These are phyloP conservation scores for Daphoenositta chrysoptera DNA, from an alignment of 2,113 vertebrate species.

Conservation along the genomic window DNA sequence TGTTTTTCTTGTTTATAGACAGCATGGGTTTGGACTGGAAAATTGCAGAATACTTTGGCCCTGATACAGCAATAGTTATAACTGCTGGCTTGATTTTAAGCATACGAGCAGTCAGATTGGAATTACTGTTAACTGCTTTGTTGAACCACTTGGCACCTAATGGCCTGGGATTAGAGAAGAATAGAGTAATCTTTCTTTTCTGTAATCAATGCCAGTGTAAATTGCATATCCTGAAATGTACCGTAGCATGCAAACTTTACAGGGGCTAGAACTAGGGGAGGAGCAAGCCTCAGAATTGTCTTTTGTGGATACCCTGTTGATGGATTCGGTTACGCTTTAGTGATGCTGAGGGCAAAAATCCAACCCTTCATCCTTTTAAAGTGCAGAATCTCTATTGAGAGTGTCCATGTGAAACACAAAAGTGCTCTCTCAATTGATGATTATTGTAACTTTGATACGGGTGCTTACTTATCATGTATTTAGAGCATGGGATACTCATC, in stretches of 20 bases:
- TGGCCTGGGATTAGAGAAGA: slow-evolving; percentile 14
- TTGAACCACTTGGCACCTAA: slow-evolving; percentile 6
- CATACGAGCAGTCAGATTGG: neutral
- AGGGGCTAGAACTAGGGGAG: neutral
- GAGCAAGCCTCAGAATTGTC: neutral
- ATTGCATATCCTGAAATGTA: neutral
- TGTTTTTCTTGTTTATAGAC: slow-evolving; percentile 9
- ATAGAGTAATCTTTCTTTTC: neutral
- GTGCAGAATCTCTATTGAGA: neutral
- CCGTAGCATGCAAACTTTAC: neutral
- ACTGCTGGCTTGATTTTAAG: slow-evolving; percentile 22
- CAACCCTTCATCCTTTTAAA: neutral
- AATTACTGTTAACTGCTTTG: neutral
- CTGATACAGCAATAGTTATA: neutral
- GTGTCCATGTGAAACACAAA: neutral
- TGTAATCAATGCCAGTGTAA: neutral
- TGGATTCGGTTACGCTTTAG: neutral
- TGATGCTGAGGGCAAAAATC: neutral
- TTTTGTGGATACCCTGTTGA: neutral
- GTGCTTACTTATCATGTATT: neutral
- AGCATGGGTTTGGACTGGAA: slow-evolving; percentile 3
- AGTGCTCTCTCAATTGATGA: neutral
- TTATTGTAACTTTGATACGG: neutral
- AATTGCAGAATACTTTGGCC: neutral
- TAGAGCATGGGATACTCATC: neutral